Conservation (phyloP, 2,113 vertebrate genomes). For the Chaetorhynchus papuensis region DNA sequence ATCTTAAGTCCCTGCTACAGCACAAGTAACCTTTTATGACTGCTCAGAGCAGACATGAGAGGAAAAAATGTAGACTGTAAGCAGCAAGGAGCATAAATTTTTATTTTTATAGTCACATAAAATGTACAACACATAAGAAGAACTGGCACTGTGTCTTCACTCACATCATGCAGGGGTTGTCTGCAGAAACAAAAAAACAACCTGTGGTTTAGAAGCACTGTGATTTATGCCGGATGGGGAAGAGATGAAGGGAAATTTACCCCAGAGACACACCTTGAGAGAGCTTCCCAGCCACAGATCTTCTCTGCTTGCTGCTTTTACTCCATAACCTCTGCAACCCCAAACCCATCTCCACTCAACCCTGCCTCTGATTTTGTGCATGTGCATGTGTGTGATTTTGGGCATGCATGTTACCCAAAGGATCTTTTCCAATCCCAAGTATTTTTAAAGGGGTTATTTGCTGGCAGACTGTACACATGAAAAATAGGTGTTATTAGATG, state of each 20-base stretch:
- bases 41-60: background rate
- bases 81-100: constrained; percentile 7
- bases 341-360: background rate
- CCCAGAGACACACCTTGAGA: background rate
- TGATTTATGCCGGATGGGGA: background rate
- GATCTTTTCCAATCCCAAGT: background rate
- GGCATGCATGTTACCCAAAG: background rate
- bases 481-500: background rate
- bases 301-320: background rate
- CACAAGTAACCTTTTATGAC: constrained; percentile 16
- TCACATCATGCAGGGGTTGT: background rate
- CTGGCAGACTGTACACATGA: background rate
- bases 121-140: background rate
- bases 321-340: background rate
- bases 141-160: background rate
- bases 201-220: background rate
- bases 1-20: constrained; percentile 19
- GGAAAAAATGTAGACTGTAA: background rate
- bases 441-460: background rate
- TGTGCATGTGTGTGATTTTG: background rate
- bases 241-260: background rate
- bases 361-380: background rate
- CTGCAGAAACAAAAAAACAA: constrained; percentile 19
- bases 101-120: constrained; percentile 46
- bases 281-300: background rate